Base-by-base conservation (phyloP, 2,113 vertebrate genomes). In the Murina feae region DNA sequence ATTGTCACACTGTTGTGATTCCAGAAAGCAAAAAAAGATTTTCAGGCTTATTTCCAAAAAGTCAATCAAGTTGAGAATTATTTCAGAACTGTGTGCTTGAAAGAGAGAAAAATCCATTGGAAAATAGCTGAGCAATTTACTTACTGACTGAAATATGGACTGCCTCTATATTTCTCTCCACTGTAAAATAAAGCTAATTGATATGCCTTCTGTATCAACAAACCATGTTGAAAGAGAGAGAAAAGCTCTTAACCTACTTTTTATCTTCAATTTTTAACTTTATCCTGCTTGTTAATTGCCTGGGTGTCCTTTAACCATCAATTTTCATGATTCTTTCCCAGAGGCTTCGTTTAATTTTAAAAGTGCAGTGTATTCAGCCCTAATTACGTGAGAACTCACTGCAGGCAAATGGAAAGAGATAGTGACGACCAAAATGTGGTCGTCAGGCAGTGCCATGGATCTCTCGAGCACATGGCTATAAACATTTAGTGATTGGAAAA, bases 281-380 rank as follows among this genome's bases (percentile, higher is more conserved):
- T 96, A 97, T 86, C 97, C 96, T 92, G 96, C 97, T 98, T 1
- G 6, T 96, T 98, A 98, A 98, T 98, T 98, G 97, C 98, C 97
- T 98, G 96, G 86, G 97, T 98, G 98, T 97, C 98, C 97, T 98
- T 98, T 98, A 98, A 97, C 96, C 96, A 96, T 98, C 96, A 98
- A 97, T 98, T 98, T 97, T 96, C 97, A 96, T 75, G 76, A 97
- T 97, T 98, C 97, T 98, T 98, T 98, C 98, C 98, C 98, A 98
- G 96, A 98, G 98, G 98, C 98, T 98, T 97, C 97, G 97, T 98
- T 98, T 98, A 98, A 98, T 98, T 98, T 98, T 97, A 97, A 98
- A 98, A 98, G 95, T 88, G 21, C 92, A 81, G 95, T 97, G 93
- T 97, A 93, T 97, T 97, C 93, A 97, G 97, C 96, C 97, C 98